These are phyloP conservation scores for Heteromyza rotundicornis DNA, from an alignment of 2,888 invertebrate species.

Conservation along the genomic window DNA sequence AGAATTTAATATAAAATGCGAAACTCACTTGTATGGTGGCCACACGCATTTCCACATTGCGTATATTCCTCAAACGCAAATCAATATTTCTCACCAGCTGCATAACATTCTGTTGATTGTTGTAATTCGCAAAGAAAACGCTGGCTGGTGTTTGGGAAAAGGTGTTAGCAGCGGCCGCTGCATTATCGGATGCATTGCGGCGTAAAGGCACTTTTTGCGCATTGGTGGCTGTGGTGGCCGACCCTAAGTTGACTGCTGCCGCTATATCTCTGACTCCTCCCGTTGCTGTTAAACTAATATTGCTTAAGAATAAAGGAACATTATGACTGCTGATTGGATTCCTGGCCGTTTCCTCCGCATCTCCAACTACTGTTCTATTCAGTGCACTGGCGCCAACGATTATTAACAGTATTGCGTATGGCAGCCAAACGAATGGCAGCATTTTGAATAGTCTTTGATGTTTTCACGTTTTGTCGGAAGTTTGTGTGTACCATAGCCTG, in stretches of 20 bases:
- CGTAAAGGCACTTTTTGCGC: conserved; percentile 53
- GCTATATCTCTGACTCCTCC: too few relatives aligned
- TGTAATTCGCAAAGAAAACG: conserved; percentile 45
- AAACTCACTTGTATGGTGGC: conserved; percentile 56
- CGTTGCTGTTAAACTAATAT: conserved; percentile 31
- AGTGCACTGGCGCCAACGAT: background rate
- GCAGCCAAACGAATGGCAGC: background rate
- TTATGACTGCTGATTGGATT: conserved; percentile 22
- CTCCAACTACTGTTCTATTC: too few relatives aligned
- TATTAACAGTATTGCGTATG: background rate
- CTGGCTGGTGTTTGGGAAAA: conserved; percentile 40
- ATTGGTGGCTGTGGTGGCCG: conserved; percentile 21
- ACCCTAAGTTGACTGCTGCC: conserved; percentile 13
- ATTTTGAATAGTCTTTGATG: background rate
- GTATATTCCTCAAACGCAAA: conserved; percentile 50
- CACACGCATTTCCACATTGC: conserved; percentile 59
- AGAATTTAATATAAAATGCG: background rate
- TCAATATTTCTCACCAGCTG: conserved; percentile 55
- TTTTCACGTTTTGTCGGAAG: too few relatives aligned
- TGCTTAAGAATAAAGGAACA: conserved; percentile 46
- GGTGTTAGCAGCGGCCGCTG: conserved; percentile 31
- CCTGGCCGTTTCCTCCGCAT: background rate
- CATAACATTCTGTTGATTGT: conserved; percentile 51
- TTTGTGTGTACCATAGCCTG: too few relatives aligned
- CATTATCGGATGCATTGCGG: conserved; percentile 29